phyloP scores from a whole-genome alignment of 2,888 invertebrate genomes.

The Netelia melanura region DNA sequence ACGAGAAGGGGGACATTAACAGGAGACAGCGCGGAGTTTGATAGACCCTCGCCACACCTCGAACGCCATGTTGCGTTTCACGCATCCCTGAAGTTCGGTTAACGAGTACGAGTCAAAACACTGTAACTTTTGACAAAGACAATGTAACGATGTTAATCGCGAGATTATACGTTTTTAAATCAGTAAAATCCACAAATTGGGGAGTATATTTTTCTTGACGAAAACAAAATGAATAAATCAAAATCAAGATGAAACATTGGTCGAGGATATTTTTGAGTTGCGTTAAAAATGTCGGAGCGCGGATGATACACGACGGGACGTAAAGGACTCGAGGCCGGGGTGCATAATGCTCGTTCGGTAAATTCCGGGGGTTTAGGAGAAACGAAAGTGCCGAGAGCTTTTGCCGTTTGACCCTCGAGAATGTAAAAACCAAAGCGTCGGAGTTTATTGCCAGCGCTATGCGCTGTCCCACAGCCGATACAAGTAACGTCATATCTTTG shows the following conservation, averaged over 20 bases:
- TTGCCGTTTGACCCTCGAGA: conserved; percentile 55
- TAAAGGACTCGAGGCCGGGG: background rate
- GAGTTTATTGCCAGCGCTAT: conserved; percentile 68
- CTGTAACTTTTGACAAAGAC: conserved; percentile 38
- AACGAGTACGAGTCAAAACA: conserved; percentile 77
- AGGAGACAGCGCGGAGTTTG: conserved; percentile 65
- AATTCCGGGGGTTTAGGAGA: background rate
- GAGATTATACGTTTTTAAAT: background rate
- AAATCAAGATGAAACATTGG: background rate
- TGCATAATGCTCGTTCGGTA: background rate
- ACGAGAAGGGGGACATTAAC: conserved; percentile 41
- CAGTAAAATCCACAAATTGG: too few relatives aligned
- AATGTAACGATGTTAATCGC: background rate
- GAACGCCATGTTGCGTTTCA: conserved; percentile 78
- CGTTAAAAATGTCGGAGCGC: background rate
- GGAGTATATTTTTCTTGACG: background rate
- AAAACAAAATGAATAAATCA: background rate
- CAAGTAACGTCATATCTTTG: conserved; percentile 77
- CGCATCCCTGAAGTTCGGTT: conserved; percentile 77
- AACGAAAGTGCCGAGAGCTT: conserved; percentile 19
- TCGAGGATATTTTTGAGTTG: background rate
- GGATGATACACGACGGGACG: conserved; percentile 3
- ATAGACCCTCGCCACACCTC: conserved; percentile 77
- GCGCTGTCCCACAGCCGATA: conserved; percentile 76
- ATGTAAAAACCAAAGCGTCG: conserved; percentile 56